Evolutionary conservation across 2,888 invertebrate species (phyloP).

Genomic region (Strigamia maritima): DNA sequence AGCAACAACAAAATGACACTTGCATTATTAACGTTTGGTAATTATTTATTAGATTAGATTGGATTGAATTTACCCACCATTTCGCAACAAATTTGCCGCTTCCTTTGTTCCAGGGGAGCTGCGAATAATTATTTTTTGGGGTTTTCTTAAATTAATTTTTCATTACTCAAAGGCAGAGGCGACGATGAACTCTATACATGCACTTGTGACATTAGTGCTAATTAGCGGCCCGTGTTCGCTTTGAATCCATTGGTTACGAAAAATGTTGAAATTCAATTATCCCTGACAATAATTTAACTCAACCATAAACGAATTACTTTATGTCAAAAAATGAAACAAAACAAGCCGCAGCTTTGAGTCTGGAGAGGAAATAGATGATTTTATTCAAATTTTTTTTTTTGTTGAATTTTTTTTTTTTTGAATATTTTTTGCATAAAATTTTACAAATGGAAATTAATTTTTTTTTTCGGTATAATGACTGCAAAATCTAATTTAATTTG

Average conservation of each 20-base stretch:
- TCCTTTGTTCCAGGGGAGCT: neutral
- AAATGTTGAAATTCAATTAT: conserved; percentile 25
- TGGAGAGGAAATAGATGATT: neutral
- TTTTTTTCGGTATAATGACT: neutral
- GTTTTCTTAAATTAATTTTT: neutral
- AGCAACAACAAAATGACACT: too few species aligned
- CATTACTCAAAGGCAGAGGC: neutral
- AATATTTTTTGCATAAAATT: neutral
- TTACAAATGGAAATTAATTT: too few species aligned
- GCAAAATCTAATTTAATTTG: neutral
- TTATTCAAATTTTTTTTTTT: neutral
- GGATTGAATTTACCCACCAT: too few species aligned
- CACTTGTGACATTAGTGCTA: neutral
- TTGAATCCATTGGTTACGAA: conserved; percentile 12
- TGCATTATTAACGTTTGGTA: too few species aligned
- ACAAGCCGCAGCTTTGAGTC: neutral
- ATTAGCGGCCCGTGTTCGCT: neutral
- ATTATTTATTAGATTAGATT: too few species aligned
- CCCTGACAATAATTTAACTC: conserved; percentile 24
- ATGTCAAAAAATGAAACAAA: conserved; percentile 27
- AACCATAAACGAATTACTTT: conserved; percentile 25
- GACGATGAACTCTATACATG: neutral
- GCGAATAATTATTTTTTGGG: neutral
- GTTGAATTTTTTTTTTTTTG: neutral
- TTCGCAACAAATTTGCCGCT: too few species aligned